Evolutionary conservation across 2,797 vertebrate genomes (phyloP).

Genomic region (Nannoperca obscura): DNA sequence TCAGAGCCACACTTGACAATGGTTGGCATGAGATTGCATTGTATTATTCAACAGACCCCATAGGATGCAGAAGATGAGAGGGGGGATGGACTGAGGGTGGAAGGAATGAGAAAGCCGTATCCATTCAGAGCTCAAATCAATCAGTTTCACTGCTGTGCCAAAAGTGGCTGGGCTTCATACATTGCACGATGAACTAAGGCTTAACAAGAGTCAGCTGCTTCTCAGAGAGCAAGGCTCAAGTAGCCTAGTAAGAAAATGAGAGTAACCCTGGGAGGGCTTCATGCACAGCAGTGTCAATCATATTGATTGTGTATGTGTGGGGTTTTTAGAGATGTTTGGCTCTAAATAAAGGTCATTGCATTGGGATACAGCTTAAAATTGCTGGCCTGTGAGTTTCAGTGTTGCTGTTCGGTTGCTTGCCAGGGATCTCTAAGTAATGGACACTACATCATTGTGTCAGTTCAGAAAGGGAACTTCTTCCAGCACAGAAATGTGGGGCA

Average conservation of each 20-base stretch:
- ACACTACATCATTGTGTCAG: constrained; percentile 20
- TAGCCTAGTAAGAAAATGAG: constrained; percentile 11
- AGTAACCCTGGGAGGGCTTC: constrained; percentile 3
- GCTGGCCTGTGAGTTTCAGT: neutral
- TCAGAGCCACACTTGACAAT: constrained; percentile 7
- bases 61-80: constrained; percentile 36
- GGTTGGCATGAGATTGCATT: constrained; percentile 27
- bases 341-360: neutral
- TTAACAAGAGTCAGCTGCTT: constrained; percentile 68
- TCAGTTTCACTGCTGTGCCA: constrained; percentile 60
- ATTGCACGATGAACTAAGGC: constrained; percentile 61
- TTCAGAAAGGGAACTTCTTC: constrained; percentile 25
- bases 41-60: constrained; percentile 34
- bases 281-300: constrained; percentile 1
- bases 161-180: constrained; percentile 55
- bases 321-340: neutral
- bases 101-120: constrained; percentile 55
- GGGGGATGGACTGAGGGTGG: constrained; percentile 23
- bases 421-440: constrained; percentile 10
- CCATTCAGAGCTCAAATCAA: constrained; percentile 67
- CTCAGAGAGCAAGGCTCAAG: constrained; percentile 44
- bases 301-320: constrained; percentile 9
- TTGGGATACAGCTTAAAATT: neutral
- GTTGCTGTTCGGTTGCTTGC: constrained; percentile 3
- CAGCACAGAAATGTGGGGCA: constrained; percentile 45